Percentiles rank a stretch among this genome's conserved stretches.
Evolutionary conservation across 2,113 vertebrate species (phyloP).

Genomic region (Mastomys natalensis): DNA sequence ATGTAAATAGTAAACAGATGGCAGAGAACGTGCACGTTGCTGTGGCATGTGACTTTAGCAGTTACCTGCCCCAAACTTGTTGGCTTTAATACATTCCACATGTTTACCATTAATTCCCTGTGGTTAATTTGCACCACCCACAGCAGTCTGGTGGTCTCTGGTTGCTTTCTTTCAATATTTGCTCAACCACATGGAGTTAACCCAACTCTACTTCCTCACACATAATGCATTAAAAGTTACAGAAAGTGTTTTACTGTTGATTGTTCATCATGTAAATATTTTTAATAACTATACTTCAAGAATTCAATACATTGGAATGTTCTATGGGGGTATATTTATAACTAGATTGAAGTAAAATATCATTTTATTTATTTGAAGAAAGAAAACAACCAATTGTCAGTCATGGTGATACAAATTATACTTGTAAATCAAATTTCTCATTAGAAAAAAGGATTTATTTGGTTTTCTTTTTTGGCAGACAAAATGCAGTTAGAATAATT

Average conservation of each 20-base stretch:
- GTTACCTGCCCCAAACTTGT: too few species aligned
- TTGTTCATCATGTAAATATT: conserved; percentile 20
- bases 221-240: neutral
- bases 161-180: neutral
- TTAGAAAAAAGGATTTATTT: neutral
- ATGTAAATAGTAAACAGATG: neutral
- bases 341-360: neutral
- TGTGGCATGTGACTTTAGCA: neutral
- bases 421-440: neutral
- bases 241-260: neutral
- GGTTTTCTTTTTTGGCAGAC: neutral
- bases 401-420: neutral
- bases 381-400: neutral
- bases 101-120: neutral
- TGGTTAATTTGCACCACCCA: neutral
- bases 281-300: conserved; percentile 12
- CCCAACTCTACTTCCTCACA: neutral
- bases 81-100: conserved; percentile 1
- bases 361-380: conserved; percentile 17
- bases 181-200: neutral
- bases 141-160: neutral
- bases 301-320: neutral
- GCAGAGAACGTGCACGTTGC: neutral
- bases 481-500: neutral
- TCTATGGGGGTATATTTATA: neutral